Evolutionary conservation across 1,140 invertebrate genomes (phyloP).

Genomic region (Homalodisca vitripennis): DNA sequence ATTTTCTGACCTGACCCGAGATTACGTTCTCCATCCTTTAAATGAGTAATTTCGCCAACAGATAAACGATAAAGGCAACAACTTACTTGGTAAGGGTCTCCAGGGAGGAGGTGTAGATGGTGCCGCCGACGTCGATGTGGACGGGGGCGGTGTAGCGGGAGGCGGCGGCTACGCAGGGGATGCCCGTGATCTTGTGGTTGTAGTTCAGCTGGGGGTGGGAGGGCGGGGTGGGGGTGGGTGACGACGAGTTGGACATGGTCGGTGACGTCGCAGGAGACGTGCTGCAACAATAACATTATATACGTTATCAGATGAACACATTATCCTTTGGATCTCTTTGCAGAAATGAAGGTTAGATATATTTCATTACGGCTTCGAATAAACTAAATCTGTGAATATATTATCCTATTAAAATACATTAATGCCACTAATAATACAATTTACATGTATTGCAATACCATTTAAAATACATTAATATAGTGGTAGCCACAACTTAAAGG

Average conservation of each 20-base stretch:
- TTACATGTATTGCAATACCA: not conserved
- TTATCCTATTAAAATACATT: too few relatives aligned
- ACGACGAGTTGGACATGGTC: conserved; percentile 64
- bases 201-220: conserved; percentile 51
- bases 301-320: not conserved
- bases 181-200: conserved; percentile 73
- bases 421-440: not conserved
- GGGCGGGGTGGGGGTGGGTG: conserved; percentile 59
- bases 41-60: too few relatives aligned
- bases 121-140: conserved; percentile 95
- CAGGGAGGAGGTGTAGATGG: conserved; percentile 93
- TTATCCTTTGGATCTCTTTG: not conserved
- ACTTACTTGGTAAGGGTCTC: conserved; percentile 94
- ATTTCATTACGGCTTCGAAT: not conserved
- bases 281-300: conserved; percentile 35
- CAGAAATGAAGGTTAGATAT: not conserved
- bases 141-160: conserved; percentile 92
- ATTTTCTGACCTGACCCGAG: too few relatives aligned
- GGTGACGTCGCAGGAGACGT: conserved; percentile 64
- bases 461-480: not conserved
- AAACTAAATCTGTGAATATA: not conserved
- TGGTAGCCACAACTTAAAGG: too few relatives aligned
- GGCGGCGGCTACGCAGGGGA: conserved; percentile 89
- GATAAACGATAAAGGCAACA: too few relatives aligned
- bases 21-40: too few relatives aligned